Evolutionary conservation across 2,888 invertebrate genomes (phyloP).

Genomic region (Xylophagus ater): DNA sequence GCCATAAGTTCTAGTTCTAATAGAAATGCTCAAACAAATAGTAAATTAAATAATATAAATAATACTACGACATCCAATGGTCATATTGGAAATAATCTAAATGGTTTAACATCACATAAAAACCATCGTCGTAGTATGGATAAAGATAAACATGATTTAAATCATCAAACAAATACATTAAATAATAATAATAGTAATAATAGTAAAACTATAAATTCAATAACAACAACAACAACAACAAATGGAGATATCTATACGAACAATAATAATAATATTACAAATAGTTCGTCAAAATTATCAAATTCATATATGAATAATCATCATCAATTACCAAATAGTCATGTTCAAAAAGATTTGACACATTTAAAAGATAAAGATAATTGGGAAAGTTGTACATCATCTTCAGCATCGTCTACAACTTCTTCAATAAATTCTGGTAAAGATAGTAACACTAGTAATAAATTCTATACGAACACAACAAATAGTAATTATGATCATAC

Average conservation of each 20-base stretch:
- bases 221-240: constrained; percentile 19
- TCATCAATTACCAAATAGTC: constrained; percentile 1
- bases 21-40: constrained; percentile 24
- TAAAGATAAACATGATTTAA: constrained; percentile 29
- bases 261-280: constrained; percentile 24
- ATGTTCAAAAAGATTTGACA: constrained; percentile 3
- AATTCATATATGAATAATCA: constrained; percentile 9
- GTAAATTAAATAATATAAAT: constrained; percentile 15
- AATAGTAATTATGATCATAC: constrained; percentile 2
- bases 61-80: constrained; percentile 20
- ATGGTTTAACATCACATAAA: constrained; percentile 29
- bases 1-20: constrained; percentile 21
- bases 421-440: constrained; percentile 8
- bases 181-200: constrained; percentile 2
- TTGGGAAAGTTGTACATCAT: constrained; percentile 14
- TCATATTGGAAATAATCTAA: constrained; percentile 21
- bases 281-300: constrained; percentile 7
- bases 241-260: constrained; percentile 26
- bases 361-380: constrained; percentile 12
- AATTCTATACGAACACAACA: not conserved
- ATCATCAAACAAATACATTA: constrained; percentile 4
- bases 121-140: constrained; percentile 34
- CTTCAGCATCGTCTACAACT: constrained; percentile 12
- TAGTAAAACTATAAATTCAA: constrained; percentile 3
- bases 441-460: constrained; percentile 6